phyloP scores from a whole-genome alignment of 2,888 invertebrate species.

The Oxystoma pomonae region DNA sequence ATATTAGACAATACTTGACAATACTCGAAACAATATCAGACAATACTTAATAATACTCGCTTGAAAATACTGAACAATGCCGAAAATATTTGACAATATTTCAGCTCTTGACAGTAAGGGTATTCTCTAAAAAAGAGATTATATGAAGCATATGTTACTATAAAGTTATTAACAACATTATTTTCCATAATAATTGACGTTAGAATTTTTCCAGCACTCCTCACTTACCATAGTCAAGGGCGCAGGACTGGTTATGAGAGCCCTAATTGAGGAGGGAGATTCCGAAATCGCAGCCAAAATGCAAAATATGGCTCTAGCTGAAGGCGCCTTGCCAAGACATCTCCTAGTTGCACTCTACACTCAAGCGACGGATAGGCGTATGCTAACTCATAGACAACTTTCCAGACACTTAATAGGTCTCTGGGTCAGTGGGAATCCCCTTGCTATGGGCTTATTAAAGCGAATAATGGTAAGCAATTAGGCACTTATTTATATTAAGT shows the following conservation, averaged over 20 bases:
- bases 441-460: slow-evolving; percentile 79
- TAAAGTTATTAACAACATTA: no score
- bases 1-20: no score
- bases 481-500: no score
- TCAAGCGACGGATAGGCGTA: slow-evolving; percentile 70
- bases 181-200: no score
- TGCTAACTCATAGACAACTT: slow-evolving; percentile 85
- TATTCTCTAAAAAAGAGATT: no score
- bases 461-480: slow-evolving; percentile 86
- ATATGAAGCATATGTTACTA: no score
- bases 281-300: slow-evolving; percentile 87
- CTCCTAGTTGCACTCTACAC: slow-evolving; percentile 87
- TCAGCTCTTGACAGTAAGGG: no score
- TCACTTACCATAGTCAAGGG: slow-evolving; percentile 98
- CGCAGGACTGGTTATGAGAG: slow-evolving; percentile 94
- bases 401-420: slow-evolving; percentile 91
- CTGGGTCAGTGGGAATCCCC: slow-evolving; percentile 94
- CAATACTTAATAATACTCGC: no score
- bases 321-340: slow-evolving; percentile 94
- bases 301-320: slow-evolving; percentile 93
- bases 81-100: no score
- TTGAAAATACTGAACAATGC: no score
- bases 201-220: slow-evolving; percentile 68
- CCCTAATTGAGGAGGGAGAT: slow-evolving; percentile 96
- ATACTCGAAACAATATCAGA: no score